Percentiles rank a stretch among this genome's conserved stretches.
phyloP scores from a whole-genome alignment of 2,888 invertebrate genomes.

The Melolontha melolontha region DNA sequence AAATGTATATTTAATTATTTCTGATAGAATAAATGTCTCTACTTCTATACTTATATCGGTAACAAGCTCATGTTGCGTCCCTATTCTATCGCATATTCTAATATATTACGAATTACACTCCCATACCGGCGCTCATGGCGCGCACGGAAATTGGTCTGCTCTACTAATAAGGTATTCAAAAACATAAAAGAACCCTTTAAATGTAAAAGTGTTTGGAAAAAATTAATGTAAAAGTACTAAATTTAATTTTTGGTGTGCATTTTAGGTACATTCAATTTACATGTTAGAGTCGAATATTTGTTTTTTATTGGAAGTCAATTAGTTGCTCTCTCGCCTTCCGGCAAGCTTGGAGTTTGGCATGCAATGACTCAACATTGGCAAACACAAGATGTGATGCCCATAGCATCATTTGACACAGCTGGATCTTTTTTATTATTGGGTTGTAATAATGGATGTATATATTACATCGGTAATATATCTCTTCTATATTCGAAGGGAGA shows the following conservation, averaged over 20 bases:
- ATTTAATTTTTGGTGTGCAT: neutral
- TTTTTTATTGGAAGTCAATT: slow-evolving; percentile 98
- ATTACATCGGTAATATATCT: slow-evolving; percentile 85
- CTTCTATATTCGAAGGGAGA: neutral
- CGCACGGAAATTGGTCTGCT: no score
- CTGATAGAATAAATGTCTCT: no score
- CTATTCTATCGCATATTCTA: no score
- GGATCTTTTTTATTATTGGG: slow-evolving; percentile 95
- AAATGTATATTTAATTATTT: no score
- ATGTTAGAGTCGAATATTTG: slow-evolving; percentile 93
- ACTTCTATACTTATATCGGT: no score
- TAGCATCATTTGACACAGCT: slow-evolving; percentile 96
- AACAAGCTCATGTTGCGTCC: no score
- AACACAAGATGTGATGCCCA: slow-evolving; percentile 94
- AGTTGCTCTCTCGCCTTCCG: slow-evolving; percentile 92
- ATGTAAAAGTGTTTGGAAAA: no score
- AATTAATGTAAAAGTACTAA: no score
- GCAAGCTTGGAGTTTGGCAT: slow-evolving; percentile 99
- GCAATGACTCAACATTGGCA: slow-evolving; percentile 99
- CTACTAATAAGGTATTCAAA: no score
- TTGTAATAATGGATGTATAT: slow-evolving; percentile 96
- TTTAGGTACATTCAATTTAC: slow-evolving; percentile 88
- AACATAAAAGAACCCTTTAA: no score
- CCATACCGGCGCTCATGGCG: no score
- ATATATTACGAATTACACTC: no score